Conservation (phyloP, 1,140 invertebrate species). For the Eupristina koningsbergeri region DNA sequence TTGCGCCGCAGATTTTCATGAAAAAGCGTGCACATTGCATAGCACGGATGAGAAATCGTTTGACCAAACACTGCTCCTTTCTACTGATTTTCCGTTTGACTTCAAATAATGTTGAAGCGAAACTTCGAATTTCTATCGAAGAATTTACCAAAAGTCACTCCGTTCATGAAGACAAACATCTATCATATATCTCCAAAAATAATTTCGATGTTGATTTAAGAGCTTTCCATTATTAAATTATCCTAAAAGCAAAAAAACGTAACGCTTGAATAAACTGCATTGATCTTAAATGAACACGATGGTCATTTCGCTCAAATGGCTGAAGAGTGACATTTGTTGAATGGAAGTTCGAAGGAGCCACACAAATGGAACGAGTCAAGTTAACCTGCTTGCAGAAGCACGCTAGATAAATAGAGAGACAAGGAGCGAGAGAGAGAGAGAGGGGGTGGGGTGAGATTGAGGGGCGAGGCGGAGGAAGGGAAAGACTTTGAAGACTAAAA, state of each 20-base stretch:
- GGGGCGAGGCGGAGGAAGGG: not conserved
- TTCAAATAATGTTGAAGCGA: too few species aligned
- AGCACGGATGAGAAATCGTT: not conserved
- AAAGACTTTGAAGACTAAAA: not conserved
- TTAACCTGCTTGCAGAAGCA: not conserved
- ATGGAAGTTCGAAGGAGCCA: not conserved
- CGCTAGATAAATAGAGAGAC: too few species aligned
- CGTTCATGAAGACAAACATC: not conserved
- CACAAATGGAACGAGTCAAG: not conserved
- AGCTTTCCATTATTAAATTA: not conserved
- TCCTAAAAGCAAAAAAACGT: not conserved
- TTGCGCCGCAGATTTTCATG: too few species aligned
- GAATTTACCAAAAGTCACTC: not conserved
- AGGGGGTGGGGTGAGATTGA: too few species aligned
- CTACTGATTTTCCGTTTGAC: slow-evolving; percentile 26
- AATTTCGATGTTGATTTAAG: not conserved
- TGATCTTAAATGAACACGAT: slow-evolving; percentile 29
- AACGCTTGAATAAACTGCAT: slow-evolving; percentile 36
- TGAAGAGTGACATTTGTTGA: not conserved
- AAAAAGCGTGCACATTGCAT: not conserved
- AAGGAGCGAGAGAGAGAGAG: too few species aligned
- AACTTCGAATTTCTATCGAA: not conserved
- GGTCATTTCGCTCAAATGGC: slow-evolving; percentile 6
- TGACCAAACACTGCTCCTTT: slow-evolving; percentile 25
- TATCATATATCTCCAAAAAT: not conserved